Percentiles rank a stretch among this genome's conserved stretches.
phyloP scores from a whole-genome alignment of 1,140 invertebrate species.

The Bombyx mori region ASM3026992v2 NC_085123.1:11909001-11909500 shows the following conservation, averaged over 20 bases:
- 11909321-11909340: conserved; percentile 83
- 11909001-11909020: conserved; percentile 24
- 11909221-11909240: too few relatives aligned
- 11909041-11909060: conserved; percentile 30
- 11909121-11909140: neutral
- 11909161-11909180: too few relatives aligned
- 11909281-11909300: too few relatives aligned
- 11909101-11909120: conserved; percentile 16
- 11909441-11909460: conserved; percentile 74
- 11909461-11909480: conserved; percentile 81
- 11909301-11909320: conserved; percentile 40
- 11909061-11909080: conserved; percentile 23
- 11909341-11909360: conserved; percentile 86
- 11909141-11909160: too few relatives aligned
- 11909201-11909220: too few relatives aligned
- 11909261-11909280: too few relatives aligned
- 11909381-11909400: conserved; percentile 80
- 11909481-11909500: conserved; percentile 82
- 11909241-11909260: too few relatives aligned
- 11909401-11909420: conserved; percentile 76
- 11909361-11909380: conserved; percentile 82
- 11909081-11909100: conserved; percentile 21
- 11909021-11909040: conserved; percentile 49
- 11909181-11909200: too few relatives aligned
- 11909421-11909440: conserved; percentile 91